Base-by-base conservation (phyloP, 2,113 vertebrate genomes). In the Recurvirostra avosetta region DNA sequence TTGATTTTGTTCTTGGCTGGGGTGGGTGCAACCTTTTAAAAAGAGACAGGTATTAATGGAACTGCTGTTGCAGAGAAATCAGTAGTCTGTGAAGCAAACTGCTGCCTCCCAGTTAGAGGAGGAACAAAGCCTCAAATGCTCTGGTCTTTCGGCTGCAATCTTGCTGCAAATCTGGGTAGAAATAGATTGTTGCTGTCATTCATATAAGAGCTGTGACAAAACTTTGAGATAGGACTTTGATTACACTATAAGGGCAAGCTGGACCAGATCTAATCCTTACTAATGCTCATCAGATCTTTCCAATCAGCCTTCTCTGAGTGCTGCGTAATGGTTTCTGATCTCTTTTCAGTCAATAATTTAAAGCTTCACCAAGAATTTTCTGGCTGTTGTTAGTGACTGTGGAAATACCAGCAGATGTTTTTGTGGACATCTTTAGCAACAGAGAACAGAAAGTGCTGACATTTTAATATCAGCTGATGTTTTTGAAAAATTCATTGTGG, bases 31-130 rank as follows among this genome's bases (percentile, higher is more conserved):
- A 76, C 45, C 53, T 97, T 95, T 93, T 92, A 75, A 92, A 25
- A 45, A 56, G 36, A 65, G 82, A 90, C 73, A 89, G 29, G 11
- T 94, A 93, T 95, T 92, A 96, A 97, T 89, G 85, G 90, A 96
- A 58, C 83, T 70, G 11, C 67, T 73, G 40, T 87, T 87, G 81
- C 73, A 92, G 53, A 92, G 61, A 95, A 97, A 97, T 92, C 85
- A 91, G 76, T 45, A 91, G 59, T 34, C 76, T 92, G 59, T 89
- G 70, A 85, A 97, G 82, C 70, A 95, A 90, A 80, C 34, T 89
- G 23, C n/a, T 92, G 40, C 75, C 30, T 96, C 67, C 55, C 32
- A 92, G 3, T 71, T 55, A 63, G 52, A 77, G 52, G 32, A 78
- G 23, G 34, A 92, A 58, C 67, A 70, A 85, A 50, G 50, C 5